These are phyloP conservation scores for Brachionichthys hirsutus DNA, from an alignment of 2,113 vertebrate species.

Conservation along the genomic window DNA sequence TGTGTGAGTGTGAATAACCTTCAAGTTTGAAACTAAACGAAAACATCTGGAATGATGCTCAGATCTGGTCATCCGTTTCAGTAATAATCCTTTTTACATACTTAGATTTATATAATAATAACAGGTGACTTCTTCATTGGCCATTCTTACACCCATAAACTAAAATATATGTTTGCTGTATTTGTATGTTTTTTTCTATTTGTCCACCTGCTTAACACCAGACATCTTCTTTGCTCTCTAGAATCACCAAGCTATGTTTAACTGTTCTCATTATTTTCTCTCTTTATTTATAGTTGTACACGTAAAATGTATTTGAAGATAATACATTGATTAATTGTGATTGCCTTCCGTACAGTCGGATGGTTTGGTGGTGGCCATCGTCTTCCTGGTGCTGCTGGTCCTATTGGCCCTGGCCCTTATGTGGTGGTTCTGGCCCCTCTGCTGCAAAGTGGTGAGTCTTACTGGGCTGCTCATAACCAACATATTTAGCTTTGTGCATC, in stretches of 20 bases:
- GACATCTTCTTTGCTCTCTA: too few species aligned
- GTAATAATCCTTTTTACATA: too few species aligned
- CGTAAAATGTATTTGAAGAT: too few species aligned
- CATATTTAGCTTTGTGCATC: too few species aligned
- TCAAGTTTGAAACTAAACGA: background rate
- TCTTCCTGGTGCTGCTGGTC: conserved; percentile 84
- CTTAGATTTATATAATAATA: too few species aligned
- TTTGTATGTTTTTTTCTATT: too few species aligned
- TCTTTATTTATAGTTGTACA: background rate
- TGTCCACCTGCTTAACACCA: too few species aligned
- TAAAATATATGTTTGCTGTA: too few species aligned
- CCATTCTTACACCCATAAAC: too few species aligned
- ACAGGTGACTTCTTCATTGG: too few species aligned
- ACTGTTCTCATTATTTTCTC: background rate
- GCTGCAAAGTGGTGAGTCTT: conserved; percentile 93
- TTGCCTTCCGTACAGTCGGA: conserved; percentile 72
- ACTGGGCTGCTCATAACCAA: background rate
- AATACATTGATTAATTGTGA: background rate
- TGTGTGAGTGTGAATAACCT: conserved; percentile 85
- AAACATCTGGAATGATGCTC: background rate
- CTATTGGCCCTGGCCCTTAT: conserved; percentile 81
- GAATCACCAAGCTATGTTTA: too few species aligned
- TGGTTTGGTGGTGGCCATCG: conserved; percentile 79
- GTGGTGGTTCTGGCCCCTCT: conserved; percentile 99
- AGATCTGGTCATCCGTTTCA: background rate